Conservation (phyloP, 92 coral and sea anemone genomes). For the Muricea muricata region DNA sequence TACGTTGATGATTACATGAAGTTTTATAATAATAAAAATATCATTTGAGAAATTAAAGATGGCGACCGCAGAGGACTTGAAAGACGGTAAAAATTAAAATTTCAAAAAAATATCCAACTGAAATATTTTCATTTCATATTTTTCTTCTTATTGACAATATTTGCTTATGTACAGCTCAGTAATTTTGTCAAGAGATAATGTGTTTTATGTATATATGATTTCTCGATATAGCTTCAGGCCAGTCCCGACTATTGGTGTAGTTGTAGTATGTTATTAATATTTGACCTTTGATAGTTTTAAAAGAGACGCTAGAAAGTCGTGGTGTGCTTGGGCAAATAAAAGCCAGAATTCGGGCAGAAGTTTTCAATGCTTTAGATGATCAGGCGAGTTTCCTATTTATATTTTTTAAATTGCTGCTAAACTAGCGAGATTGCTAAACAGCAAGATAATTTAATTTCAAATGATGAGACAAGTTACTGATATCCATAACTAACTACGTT, state of each 20-base stretch:
- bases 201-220: too few species aligned
- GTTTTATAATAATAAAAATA: not conserved
- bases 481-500: too few species aligned
- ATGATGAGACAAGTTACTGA: too few species aligned
- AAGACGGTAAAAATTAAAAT: conserved; percentile 65
- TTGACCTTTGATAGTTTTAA: conserved; percentile 66
- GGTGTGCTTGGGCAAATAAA: conserved; percentile 97
- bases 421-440: too few species aligned
- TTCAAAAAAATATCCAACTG: too few species aligned
- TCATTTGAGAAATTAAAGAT: conserved; percentile 75
- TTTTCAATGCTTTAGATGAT: conserved; percentile 89
- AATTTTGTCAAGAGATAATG: too few species aligned
- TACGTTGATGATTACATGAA: not conserved
- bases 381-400: conserved; percentile 81
- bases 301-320: conserved; percentile 94
- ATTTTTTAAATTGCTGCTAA: too few species aligned
- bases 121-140: not conserved
- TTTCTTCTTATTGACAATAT: not conserved
- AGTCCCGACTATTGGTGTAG: not conserved
- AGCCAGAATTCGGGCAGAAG: conserved; percentile 95
- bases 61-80: conserved; percentile 93
- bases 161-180: too few species aligned
- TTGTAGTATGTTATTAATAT: too few species aligned
- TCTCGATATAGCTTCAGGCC: too few species aligned
- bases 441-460: too few species aligned